Evolutionary conservation across 2,888 invertebrate genomes (phyloP), one percentile per base, ranked within the genome.

Genomic region (Isoperla grammatica): DNA sequence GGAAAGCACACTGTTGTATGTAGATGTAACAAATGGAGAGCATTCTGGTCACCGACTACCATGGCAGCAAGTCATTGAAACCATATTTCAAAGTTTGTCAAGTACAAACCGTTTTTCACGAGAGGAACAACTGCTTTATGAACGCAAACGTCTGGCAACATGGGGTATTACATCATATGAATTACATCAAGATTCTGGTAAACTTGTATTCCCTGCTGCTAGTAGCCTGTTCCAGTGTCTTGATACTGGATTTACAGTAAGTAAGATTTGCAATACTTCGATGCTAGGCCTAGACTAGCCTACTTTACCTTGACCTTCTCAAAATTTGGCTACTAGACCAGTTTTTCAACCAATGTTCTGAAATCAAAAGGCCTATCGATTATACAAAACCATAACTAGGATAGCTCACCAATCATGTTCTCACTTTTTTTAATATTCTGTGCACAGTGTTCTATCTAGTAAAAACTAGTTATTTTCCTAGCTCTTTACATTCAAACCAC

Each of bases 131-230:
- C 74, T 97, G 56, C 78, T 95, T 62, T 87, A 93, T 80, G 97
- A 97, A 73, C 77, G 97, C 22, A 95, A 95, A 75, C 81, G 97
- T 57, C 82, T 95, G 43, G 88, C 94, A 0, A 90, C 90, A 0
- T 93, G 91, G 87, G 95, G 97, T 19, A 95, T 97, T 59, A 94
- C 94, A 0, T 90, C 92, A 0, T 97, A 95, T 70, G 94, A 95
- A 73, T 79, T 95, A 56, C 90, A 95, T 68, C 81, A 84, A 35
- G 80, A 79, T 6, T 86, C 87, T 20, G 94, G 94, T 22, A 85
- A 89, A 69, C 86, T 97, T 67, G 86, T 96, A 61, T 96, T 96
- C 75, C 92, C 95, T 12, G 91, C 94, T 61, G 87, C 90, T 0
- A 90, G 92, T 59, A 88, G 89, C 62, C 78, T 97, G 64, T 96